These are phyloP conservation scores for Prenolepis imparis DNA, from an alignment of 2,888 invertebrate species.

Conservation along the genomic window DNA sequence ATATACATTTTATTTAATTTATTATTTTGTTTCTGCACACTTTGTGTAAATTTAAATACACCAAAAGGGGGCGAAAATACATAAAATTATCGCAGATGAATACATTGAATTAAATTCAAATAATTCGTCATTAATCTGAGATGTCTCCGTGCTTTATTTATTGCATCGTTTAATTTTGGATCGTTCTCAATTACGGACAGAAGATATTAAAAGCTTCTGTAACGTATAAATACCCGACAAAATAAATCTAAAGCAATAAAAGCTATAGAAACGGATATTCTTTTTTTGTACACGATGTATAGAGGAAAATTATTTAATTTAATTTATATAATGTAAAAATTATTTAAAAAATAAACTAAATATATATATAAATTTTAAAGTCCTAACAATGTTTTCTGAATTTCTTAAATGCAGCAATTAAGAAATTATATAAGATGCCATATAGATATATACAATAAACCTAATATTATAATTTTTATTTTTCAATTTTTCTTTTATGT, in stretches of 20 bases:
- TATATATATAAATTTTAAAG: not conserved
- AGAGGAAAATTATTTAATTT: not conserved
- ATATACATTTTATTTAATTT: not conserved
- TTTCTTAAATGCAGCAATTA: not conserved
- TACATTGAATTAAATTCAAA: slow-evolving; percentile 33
- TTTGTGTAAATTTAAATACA: not conserved
- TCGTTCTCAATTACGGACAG: slow-evolving; percentile 32
- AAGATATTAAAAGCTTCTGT: slow-evolving; percentile 48
- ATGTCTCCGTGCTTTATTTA: slow-evolving; percentile 40
- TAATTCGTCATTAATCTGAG: slow-evolving; percentile 46
- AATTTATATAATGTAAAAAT: not conserved
- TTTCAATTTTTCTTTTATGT: not conserved
- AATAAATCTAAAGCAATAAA: slow-evolving; percentile 23
- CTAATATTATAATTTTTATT: not conserved
- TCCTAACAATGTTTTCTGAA: not conserved
- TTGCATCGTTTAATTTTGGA: slow-evolving; percentile 34
- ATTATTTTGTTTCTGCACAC: not conserved
- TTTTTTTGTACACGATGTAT: not conserved
- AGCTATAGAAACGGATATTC: not conserved
- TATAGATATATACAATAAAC: not conserved
- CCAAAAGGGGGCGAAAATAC: not conserved
- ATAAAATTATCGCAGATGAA: not conserved
- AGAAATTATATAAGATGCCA: not conserved
- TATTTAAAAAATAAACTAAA: not conserved
- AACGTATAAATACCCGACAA: slow-evolving; percentile 20